Base-by-base conservation (phyloP, 2,888 invertebrate species). In the Caenorhabditis sulstoni region DNA sequence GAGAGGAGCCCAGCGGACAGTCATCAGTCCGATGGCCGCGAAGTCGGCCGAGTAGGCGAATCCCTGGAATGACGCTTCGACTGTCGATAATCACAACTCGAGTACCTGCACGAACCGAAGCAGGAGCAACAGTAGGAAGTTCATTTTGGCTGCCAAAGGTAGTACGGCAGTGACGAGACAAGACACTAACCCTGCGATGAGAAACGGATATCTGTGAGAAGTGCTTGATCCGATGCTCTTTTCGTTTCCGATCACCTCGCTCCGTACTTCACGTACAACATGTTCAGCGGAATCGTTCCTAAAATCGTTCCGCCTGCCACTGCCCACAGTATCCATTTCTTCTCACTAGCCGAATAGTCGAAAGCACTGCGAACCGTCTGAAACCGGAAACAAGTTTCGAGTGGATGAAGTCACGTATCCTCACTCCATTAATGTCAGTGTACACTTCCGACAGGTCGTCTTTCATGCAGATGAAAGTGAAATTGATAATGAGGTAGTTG, bases 391-490 rank as follows among this genome's bases (percentile, higher is more conserved):
- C 8, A 22, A 5, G 45, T 18, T 9, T 22, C 14, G 8, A 20
- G 8, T 18, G 4, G n/a, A 18, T 1, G 3, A 20, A 29, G 45
- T 45, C 45, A 35, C 18, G 35, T 64, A n/a, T 35, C 1, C 39
- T 20, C 39, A 70, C 80, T 16, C 71, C 67, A 29, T 77, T 77
- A 1, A 20, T 18, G 3, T 61, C 58, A 3, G n/a, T 50, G 37
- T 35, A 52, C 8, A 14, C 11, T 41, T 78, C 78, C 14, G 79
- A 58, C 8, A 58, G 45, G 57, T 85, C 84, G 52, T 77, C 23
- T 49, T 76, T 75, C 86, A 86, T 86, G 66, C 86, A 86, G 50
- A 86, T 86, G 41, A 86, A 82, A 11, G 86, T 85, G 70, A 86
- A 85, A 39, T 86, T 86, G 47, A 86, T 84, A 37, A 86, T 83